These are phyloP conservation scores for Nansenia antarctica DNA, from an alignment of 2,113 vertebrate genomes.

Conservation along the genomic window DNA sequence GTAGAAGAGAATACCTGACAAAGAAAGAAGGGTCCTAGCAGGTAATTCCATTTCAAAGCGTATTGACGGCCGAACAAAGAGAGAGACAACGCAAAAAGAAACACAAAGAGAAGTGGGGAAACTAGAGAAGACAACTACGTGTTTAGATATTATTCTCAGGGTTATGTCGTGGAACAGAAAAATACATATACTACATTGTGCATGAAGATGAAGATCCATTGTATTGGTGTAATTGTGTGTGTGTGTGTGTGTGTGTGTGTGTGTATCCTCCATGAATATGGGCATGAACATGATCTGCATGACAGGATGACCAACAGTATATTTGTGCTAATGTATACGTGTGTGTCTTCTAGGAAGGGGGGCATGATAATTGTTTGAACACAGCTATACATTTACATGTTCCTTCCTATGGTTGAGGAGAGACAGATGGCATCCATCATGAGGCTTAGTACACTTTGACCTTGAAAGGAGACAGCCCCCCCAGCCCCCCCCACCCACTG, in stretches of 20 bases:
- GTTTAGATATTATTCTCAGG: neutral
- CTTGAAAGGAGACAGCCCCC: constrained; percentile 1
- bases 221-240: too few species aligned
- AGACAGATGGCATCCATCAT: constrained; percentile 21
- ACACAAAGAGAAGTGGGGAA: constrained; percentile 7
- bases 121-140: neutral
- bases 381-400: neutral
- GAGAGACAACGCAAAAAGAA: neutral
- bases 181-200: neutral
- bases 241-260: too few species aligned
- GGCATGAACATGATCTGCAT: too few species aligned
- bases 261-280: too few species aligned
- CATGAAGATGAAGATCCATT: neutral
- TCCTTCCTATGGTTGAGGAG: neutral
- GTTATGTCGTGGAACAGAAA: neutral
- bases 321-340: neutral
- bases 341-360: neutral
- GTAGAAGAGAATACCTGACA: constrained; percentile 2
- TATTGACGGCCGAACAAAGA: constrained; percentile 24
- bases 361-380: neutral
- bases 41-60: constrained; percentile 34
- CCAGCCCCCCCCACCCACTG: too few species aligned
- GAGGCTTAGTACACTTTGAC: constrained; percentile 12
- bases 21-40: neutral
- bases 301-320: too few species aligned